Evolutionary conservation across 2,797 vertebrate genomes (phyloP).

Genomic region (Oceanodroma leucorhoa): DNA sequence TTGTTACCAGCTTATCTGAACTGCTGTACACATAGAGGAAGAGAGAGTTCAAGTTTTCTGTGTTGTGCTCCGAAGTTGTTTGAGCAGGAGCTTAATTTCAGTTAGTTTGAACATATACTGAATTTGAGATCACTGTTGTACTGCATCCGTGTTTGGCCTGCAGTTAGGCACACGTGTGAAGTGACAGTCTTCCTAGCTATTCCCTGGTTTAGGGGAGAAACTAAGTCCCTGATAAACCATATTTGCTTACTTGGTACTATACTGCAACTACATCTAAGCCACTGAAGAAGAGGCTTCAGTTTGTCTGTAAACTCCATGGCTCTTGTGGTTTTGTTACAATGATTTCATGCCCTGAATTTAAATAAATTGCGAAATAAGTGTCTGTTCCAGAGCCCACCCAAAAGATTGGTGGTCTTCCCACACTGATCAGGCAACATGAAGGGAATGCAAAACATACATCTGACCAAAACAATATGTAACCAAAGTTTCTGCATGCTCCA

Average conservation of each 20-base stretch:
- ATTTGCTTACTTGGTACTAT: neutral
- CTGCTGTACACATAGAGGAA: neutral
- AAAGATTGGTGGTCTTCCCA: slow-evolving; percentile 25
- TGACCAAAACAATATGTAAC: neutral
- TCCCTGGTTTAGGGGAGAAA: neutral
- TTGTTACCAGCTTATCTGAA: neutral
- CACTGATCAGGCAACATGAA: neutral
- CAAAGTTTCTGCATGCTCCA: neutral
- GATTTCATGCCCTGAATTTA: slow-evolving; percentile 19
- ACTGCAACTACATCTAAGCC: neutral
- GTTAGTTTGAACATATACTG: neutral
- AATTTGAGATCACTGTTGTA: neutral
- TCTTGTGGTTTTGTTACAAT: slow-evolving; percentile 27
- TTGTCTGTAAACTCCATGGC: neutral
- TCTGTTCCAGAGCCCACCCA: slow-evolving; percentile 13
- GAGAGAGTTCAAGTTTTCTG: neutral
- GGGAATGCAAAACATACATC: slow-evolving; percentile 2
- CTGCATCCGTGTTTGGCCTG: neutral
- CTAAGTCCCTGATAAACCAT: neutral
- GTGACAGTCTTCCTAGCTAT: neutral
- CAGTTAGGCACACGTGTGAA: neutral
- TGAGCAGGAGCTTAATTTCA: neutral
- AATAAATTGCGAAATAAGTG: neutral
- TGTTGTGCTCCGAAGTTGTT: neutral
- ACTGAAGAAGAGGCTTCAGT: neutral